A percentile compares a stretch with the other conserved stretches of the same genome.
phyloP scores from a whole-genome alignment of 2,113 vertebrate species.

The Leucosticte australis region DNA sequence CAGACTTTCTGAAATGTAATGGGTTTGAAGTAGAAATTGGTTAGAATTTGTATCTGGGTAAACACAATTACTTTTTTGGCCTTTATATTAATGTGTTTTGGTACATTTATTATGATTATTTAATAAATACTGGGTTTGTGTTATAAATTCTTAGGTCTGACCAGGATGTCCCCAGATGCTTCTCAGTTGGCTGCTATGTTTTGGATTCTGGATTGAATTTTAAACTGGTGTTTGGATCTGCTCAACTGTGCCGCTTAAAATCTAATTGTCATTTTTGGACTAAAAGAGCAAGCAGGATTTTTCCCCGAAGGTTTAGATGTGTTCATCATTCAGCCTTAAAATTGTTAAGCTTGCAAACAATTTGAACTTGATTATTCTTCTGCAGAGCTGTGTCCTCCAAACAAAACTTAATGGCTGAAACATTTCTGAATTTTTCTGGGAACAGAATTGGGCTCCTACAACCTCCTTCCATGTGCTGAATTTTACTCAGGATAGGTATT shows the following conservation, averaged over 20 bases:
- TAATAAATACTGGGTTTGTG: conserved; percentile 28
- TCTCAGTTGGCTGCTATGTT: conserved; percentile 55
- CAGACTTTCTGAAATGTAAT: not conserved
- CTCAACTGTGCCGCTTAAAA: conserved; percentile 64
- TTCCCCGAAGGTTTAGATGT: conserved; percentile 52
- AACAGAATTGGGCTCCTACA: not conserved
- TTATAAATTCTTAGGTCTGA: conserved; percentile 63
- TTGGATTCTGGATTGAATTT: conserved; percentile 52
- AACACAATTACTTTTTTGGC: not conserved
- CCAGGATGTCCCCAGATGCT: conserved; percentile 42
- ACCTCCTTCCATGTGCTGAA: not conserved
- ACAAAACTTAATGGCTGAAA: conserved; percentile 19
- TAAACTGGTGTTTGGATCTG: conserved; percentile 54
- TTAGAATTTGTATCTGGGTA: not conserved
- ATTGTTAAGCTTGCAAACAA: conserved; percentile 52
- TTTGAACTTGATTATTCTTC: conserved; percentile 54
- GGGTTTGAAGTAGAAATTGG: not conserved
- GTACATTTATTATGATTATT: conserved; percentile 29
- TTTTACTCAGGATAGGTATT: not conserved
- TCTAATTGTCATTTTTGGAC: conserved; percentile 62
- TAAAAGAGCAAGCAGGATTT: conserved; percentile 50
- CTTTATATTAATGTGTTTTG: not conserved
- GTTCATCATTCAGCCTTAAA: conserved; percentile 64
- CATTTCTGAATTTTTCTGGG: not conserved
- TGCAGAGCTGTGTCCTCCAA: conserved; percentile 9